These are phyloP conservation scores for Aphyosemion australe DNA, from an alignment of 2,113 vertebrate genomes.

Conservation along the genomic window DNA sequence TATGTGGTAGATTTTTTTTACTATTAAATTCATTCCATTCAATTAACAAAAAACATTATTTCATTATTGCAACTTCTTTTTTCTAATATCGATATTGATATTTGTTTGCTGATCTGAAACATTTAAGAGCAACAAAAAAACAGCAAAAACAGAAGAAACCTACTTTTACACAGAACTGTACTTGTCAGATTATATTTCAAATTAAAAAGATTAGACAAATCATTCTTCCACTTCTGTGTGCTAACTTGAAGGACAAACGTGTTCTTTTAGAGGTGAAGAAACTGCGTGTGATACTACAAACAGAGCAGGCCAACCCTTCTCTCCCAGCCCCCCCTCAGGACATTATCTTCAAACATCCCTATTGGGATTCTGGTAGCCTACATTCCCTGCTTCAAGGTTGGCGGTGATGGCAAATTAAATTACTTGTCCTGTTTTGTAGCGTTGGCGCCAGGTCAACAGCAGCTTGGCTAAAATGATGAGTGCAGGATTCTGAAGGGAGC, in stretches of 20 bases:
- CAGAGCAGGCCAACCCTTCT: conserved; percentile 47
- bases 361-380: conserved; percentile 74
- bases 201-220: neutral
- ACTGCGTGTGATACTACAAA: conserved; percentile 40
- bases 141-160: no score
- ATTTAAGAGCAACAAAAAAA: no score
- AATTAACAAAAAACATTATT: no score
- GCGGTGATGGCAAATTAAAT: conserved; percentile 71
- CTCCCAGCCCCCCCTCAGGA: conserved; percentile 46
- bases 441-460: conserved; percentile 67
- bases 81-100: no score
- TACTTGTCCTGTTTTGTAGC: conserved; percentile 70
- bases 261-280: conserved; percentile 32
- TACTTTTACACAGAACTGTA: no score
- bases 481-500: conserved; percentile 57
- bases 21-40: no score
- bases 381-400: conserved; percentile 74
- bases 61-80: no score
- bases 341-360: conserved; percentile 50
- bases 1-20: no score
- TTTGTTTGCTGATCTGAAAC: no score
- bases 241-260: conserved; percentile 46
- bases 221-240: conserved; percentile 5
- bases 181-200: conserved; percentile 5
- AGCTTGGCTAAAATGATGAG: conserved; percentile 75